A percentile compares a stretch with the other conserved stretches of the same genome.
Evolutionary conservation across 2,888 invertebrate species (phyloP).

Genomic region (Hydraecia micacea): DNA sequence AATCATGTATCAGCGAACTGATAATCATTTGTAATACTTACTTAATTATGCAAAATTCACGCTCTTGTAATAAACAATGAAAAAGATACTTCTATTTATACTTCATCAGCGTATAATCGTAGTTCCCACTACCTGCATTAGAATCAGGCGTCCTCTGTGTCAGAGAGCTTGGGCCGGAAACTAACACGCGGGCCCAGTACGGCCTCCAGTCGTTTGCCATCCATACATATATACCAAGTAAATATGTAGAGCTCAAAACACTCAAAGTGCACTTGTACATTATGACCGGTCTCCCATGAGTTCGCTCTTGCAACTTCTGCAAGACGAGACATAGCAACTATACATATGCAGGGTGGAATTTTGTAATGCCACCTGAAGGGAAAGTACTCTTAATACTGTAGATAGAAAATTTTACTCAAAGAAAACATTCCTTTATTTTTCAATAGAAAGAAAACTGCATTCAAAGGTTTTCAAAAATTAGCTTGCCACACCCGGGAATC

Average conservation of each 20-base stretch:
- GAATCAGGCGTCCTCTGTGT: not conserved
- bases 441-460: too few species aligned
- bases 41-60: not conserved
- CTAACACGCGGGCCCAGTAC: conserved; percentile 32
- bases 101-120: not conserved
- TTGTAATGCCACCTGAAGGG: too few species aligned
- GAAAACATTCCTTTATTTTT: too few species aligned
- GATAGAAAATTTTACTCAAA: too few species aligned
- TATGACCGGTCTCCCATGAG: conserved; percentile 33
- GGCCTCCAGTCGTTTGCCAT: conserved; percentile 1
- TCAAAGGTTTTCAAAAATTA: too few species aligned
- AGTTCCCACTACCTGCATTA: not conserved
- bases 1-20: not conserved
- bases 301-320: conserved; percentile 6
- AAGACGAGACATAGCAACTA: not conserved
- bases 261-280: conserved; percentile 28
- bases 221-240: conserved; percentile 6
- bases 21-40: not conserved
- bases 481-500: too few species aligned
- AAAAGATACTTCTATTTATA: conserved; percentile 1
- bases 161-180: conserved; percentile 20
- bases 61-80: conserved; percentile 14
- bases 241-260: conserved; percentile 6
- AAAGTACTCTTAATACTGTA: too few species aligned
- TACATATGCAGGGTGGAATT: too few species aligned